A percentile compares a stretch with the other conserved stretches of the same genome.
Evolutionary conservation across 2,888 invertebrate species (phyloP).

Genomic region (Agrotis segetum): DNA sequence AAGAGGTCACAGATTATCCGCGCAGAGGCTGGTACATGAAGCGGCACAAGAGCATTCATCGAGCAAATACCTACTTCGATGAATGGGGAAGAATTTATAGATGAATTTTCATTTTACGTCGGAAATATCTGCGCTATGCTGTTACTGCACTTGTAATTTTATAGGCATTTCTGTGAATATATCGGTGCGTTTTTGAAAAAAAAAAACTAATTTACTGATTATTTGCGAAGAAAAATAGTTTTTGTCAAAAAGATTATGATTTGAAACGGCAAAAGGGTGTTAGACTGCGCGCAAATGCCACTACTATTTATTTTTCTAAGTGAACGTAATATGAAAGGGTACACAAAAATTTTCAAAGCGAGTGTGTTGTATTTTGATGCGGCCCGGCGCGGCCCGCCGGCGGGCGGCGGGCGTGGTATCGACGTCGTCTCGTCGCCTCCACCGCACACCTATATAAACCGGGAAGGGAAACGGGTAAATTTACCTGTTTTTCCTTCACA

Average conservation of each 20-base stretch:
- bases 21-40: constrained; percentile 28
- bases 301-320: constrained; percentile 54
- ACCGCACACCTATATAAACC: constrained; percentile 48
- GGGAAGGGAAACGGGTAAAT: constrained; percentile 66
- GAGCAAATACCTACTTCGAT: constrained; percentile 21
- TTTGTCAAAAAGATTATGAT: constrained; percentile 15
- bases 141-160: constrained; percentile 5
- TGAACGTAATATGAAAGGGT: constrained; percentile 66
- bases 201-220: constrained; percentile 6
- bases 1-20: constrained; percentile 29
- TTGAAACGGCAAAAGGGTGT: not conserved
- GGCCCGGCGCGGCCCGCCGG: constrained; percentile 49
- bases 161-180: constrained; percentile 1
- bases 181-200: not conserved
- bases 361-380: constrained; percentile 71
- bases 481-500: constrained; percentile 69
- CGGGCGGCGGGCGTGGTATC: constrained; percentile 64
- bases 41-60: constrained; percentile 26
- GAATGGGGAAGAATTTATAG: constrained; percentile 24
- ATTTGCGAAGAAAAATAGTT: constrained; percentile 12
- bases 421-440: constrained; percentile 63
- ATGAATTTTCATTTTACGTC: constrained; percentile 22
- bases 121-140: constrained; percentile 11
- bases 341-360: constrained; percentile 74
- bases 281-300: constrained; percentile 44